A percentile compares a stretch with the other conserved stretches of the same genome.
Conservation (phyloP, 2,888 invertebrate genomes). For the Platerodrilus igneus region DNA sequence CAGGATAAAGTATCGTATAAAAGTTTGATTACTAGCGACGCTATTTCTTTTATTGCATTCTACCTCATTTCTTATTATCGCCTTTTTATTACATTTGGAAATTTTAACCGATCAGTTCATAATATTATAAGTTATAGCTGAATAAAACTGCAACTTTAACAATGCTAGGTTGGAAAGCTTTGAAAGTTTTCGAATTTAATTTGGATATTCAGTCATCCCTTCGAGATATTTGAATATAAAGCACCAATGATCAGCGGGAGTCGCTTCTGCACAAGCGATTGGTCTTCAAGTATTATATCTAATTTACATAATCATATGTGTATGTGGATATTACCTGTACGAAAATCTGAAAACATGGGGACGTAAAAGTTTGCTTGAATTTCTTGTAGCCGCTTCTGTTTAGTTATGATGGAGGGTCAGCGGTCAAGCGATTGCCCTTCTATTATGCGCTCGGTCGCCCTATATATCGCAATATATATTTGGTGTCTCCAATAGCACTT, state of each 20-base stretch:
- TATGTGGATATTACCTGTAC: constrained; percentile 34
- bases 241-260: constrained; percentile 27
- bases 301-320: constrained; percentile 42
- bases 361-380: constrained; percentile 26
- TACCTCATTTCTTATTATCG: constrained; percentile 39
- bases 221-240: constrained; percentile 41
- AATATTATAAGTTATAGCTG: constrained; percentile 37
- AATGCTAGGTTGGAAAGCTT: constrained; percentile 42
- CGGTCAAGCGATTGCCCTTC: constrained; percentile 34
- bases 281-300: constrained; percentile 25
- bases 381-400: constrained; percentile 33
- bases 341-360: constrained; percentile 63
- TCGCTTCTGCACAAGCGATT: constrained; percentile 22
- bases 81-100: constrained; percentile 36
- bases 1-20: constrained; percentile 39
- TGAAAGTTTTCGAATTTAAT: constrained; percentile 39
- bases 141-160: constrained; percentile 42
- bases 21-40: constrained; percentile 37
- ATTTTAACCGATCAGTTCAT: constrained; percentile 30
- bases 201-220: constrained; percentile 28
- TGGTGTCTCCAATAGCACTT: constrained; percentile 30
- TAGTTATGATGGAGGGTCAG: constrained; percentile 35
- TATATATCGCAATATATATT: constrained; percentile 27
- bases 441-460: constrained; percentile 31
- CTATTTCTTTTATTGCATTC: constrained; percentile 41